A percentile compares a stretch with the other conserved stretches of the same genome.
Conservation (phyloP, 64 coral and sea anemone genomes). For the Hydrozoanthus tunicans region DNA sequence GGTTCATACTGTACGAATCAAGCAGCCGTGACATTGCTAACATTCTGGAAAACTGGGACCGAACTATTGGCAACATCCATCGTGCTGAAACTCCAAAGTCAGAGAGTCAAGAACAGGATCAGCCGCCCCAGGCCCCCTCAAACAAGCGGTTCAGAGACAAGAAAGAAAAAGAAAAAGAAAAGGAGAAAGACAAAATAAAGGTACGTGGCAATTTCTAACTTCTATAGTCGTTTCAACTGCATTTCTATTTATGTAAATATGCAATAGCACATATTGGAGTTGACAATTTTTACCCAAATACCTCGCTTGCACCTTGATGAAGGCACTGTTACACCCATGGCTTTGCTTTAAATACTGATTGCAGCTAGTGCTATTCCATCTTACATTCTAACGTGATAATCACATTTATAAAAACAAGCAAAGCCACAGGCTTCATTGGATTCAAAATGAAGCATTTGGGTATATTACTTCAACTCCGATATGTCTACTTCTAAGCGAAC, state of each 20-base stretch:
- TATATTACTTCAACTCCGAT: background rate
- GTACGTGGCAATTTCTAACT: constrained; percentile 45
- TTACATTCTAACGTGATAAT: too few species aligned
- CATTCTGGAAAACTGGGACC: constrained; percentile 93
- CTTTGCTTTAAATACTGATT: too few species aligned
- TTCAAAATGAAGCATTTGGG: too few species aligned
- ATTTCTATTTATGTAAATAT: background rate
- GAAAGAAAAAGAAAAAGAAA: constrained; percentile 85
- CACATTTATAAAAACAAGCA: too few species aligned
- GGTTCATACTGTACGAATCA: constrained; percentile 82
- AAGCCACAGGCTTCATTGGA: too few species aligned
- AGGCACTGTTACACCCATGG: too few species aligned
- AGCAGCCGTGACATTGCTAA: constrained; percentile 88
- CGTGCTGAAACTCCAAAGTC: constrained; percentile 88
- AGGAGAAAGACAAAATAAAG: constrained; percentile 82
- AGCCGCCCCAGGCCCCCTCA: constrained; percentile 63
- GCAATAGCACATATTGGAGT: too few species aligned
- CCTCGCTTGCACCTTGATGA: too few species aligned
- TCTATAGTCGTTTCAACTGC: background rate
- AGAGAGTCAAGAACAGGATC: constrained; percentile 75
- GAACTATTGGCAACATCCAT: constrained; percentile 72
- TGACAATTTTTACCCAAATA: too few species aligned
- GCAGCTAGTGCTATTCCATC: too few species aligned
- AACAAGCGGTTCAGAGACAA: constrained; percentile 77
- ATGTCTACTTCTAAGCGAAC: background rate